A percentile compares a stretch with the other conserved stretches of the same genome.
phyloP scores from a whole-genome alignment of 2,113 vertebrate genomes.

The Turnix velox region DNA sequence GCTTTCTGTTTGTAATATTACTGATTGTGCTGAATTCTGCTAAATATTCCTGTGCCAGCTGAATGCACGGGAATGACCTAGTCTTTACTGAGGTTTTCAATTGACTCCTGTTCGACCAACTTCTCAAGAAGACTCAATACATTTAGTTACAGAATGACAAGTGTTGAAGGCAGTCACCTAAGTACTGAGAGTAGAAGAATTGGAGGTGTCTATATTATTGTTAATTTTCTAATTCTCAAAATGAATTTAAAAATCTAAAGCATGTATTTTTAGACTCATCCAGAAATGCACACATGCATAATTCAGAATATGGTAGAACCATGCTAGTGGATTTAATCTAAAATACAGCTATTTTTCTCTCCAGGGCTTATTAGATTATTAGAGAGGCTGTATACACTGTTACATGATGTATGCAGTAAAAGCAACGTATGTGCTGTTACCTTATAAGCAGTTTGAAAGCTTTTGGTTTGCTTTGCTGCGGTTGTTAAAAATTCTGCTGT shows the following conservation, averaged over 20 bases:
- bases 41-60: neutral
- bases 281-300: slow-evolving; percentile 19
- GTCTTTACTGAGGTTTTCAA: neutral
- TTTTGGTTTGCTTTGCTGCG: neutral
- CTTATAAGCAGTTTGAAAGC: neutral
- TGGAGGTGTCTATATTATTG: neutral
- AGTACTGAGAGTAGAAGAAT: neutral
- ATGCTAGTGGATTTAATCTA: neutral
- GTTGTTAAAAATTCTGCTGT: neutral
- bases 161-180: neutral
- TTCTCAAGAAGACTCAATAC: neutral
- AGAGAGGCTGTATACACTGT: neutral
- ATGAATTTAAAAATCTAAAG: neutral
- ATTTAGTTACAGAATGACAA: neutral
- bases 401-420: neutral
- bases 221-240: neutral
- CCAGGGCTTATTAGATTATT: neutral
- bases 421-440: neutral
- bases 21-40: neutral
- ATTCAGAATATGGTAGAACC: neutral
- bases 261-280: neutral
- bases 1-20: neutral
- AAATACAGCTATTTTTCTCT: neutral
- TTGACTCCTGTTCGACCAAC: neutral
- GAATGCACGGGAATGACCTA: neutral